These are phyloP conservation scores for Cacoxenus indagator DNA, from an alignment of 2,888 invertebrate species.

Conservation along the genomic window DNA sequence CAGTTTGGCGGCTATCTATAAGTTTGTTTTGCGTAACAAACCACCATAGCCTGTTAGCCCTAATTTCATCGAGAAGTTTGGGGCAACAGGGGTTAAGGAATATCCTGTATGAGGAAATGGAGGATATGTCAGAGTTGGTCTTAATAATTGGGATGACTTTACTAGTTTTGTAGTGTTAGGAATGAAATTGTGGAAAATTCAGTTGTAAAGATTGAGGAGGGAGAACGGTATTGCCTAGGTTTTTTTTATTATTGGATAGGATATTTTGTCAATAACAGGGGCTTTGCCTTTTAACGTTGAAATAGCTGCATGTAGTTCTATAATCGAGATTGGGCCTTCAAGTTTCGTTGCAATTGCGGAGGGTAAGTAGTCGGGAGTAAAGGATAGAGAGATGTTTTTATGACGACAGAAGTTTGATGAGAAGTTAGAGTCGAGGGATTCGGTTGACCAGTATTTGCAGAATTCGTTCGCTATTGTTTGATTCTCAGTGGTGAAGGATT, in stretches of 20 bases:
- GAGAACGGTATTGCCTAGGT: no score
- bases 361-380: background rate
- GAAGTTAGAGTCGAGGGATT: background rate
- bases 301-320: conserved; percentile 11
- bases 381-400: background rate
- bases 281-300: conserved; percentile 16
- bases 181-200: no score
- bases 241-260: conserved; percentile 23
- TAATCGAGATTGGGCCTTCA: background rate
- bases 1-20: no score
- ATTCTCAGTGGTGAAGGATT: no score
- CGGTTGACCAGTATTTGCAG: conserved; percentile 3
- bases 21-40: conserved; percentile 30
- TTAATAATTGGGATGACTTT: conserved; percentile 4
- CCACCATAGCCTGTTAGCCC: conserved; percentile 31
- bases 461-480: background rate
- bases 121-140: conserved; percentile 14
- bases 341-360: background rate
- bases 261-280: conserved; percentile 18
- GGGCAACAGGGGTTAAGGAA: background rate
- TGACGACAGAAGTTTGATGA: background rate
- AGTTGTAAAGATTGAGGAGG: no score
- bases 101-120: background rate
- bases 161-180: no score
- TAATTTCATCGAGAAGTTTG: conserved; percentile 27